These are phyloP conservation scores for Gephyroberyx darwinii DNA, from an alignment of 2,797 vertebrate genomes.

Conservation along the genomic window DNA sequence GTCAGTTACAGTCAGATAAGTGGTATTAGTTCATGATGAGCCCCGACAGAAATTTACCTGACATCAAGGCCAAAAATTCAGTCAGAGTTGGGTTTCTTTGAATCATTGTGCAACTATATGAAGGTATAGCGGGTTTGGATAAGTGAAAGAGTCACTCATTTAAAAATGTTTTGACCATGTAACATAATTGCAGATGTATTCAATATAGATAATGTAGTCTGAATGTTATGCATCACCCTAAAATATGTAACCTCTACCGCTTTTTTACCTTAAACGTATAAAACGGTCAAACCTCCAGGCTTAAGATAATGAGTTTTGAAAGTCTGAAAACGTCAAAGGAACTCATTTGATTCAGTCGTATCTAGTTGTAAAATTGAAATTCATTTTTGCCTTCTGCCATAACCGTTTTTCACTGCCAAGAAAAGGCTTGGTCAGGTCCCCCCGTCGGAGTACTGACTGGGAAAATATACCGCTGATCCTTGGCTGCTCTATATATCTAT, in stretches of 20 bases:
- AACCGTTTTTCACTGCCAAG: constrained; percentile 48
- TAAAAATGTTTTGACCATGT: constrained; percentile 6
- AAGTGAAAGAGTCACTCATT: neutral
- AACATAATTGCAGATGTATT: constrained; percentile 13
- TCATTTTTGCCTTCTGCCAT: constrained; percentile 29
- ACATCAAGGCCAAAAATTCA: constrained; percentile 27
- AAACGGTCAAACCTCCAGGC: constrained; percentile 17
- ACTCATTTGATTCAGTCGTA: constrained; percentile 4
- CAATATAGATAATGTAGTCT: neutral
- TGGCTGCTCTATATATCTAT: constrained; percentile 26
- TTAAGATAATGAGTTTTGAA: constrained; percentile 21
- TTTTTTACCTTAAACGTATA: constrained; percentile 10
- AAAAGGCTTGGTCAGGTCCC: constrained; percentile 42
- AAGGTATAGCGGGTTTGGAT: neutral
- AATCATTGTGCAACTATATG: constrained; percentile 7
- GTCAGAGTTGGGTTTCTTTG: constrained; percentile 17
- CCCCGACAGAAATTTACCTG: constrained; percentile 13
- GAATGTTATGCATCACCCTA: neutral
- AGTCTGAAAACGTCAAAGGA: constrained; percentile 1
- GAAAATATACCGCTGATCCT: constrained; percentile 48
- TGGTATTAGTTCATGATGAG: constrained; percentile 35
- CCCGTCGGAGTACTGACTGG: constrained; percentile 35
- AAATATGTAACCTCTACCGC: neutral
- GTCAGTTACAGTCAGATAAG: constrained; percentile 48
- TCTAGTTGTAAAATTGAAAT: constrained; percentile 47